These are phyloP conservation scores for Clarias fuscus DNA, from an alignment of 2,797 vertebrate species.

Conservation along the genomic window DNA sequence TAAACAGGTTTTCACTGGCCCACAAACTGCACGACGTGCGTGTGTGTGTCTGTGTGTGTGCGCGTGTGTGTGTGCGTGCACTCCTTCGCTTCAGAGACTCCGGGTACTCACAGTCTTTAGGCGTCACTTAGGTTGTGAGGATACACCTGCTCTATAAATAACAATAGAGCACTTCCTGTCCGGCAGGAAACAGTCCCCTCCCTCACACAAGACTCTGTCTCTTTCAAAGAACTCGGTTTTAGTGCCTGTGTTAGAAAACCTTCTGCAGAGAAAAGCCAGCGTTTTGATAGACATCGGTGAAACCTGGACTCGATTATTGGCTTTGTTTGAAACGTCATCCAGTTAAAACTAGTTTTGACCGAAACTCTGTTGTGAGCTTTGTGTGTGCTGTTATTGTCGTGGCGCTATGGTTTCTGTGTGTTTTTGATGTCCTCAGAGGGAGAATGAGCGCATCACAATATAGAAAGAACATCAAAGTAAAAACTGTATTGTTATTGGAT, in stretches of 20 bases:
- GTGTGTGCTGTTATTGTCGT: background rate
- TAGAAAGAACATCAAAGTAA: background rate
- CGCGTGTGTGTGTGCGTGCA: background rate
- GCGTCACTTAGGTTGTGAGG: conserved; percentile 70
- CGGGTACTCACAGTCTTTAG: conserved; percentile 22
- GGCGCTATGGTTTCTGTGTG: background rate
- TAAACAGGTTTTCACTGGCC: background rate
- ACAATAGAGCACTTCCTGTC: conserved; percentile 82
- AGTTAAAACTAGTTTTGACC: background rate
- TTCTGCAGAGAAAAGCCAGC: background rate
- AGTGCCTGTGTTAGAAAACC: background rate
- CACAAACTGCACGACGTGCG: no score
- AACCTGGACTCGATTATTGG: background rate
- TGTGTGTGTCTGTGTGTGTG: background rate
- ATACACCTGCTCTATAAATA: conserved; percentile 83
- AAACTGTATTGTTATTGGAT: background rate
- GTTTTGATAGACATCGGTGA: background rate
- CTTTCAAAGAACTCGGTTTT: conserved; percentile 68
- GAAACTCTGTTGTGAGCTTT: background rate
- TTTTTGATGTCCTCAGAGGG: background rate
- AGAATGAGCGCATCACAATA: background rate
- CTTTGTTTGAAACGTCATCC: background rate
- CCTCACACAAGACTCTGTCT: conserved; percentile 30
- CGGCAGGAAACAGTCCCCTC: conserved; percentile 78
- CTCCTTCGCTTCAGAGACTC: conserved; percentile 9